Evolutionary conservation across 2,113 vertebrate genomes (phyloP).

Genomic region (Dicerorhinus sumatrensis): DNA sequence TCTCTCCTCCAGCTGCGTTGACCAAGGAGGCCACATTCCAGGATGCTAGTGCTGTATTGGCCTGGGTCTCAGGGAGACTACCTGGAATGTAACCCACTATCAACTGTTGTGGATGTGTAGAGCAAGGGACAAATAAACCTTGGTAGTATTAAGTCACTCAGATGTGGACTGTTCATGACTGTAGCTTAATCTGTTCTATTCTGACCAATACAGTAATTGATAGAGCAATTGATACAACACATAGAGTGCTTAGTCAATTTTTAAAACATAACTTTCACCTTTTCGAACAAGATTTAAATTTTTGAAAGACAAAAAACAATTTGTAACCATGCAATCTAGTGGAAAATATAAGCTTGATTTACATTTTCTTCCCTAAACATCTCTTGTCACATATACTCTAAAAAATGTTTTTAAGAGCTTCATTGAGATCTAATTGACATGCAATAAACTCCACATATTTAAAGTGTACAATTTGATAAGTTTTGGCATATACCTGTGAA

Average conservation of each 20-base stretch:
- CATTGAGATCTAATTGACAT: not conserved
- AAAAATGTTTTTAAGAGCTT: not conserved
- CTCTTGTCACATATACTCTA: not conserved
- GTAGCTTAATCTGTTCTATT: not conserved
- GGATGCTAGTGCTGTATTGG: not conserved
- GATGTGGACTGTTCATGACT: not conserved
- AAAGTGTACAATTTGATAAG: not conserved
- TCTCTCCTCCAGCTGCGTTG: not conserved
- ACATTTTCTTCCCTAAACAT: not conserved
- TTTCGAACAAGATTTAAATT: conserved; percentile 40
- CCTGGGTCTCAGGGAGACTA: not conserved
- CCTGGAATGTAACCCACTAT: not conserved
- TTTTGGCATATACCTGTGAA: not conserved
- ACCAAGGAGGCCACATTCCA: not conserved
- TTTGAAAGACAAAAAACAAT: conserved; percentile 16
- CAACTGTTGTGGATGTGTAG: not conserved
- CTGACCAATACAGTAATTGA: not conserved
- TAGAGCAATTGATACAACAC: not conserved
- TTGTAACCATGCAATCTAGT: not conserved
- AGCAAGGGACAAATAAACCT: not conserved
- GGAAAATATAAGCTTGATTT: conserved; percentile 19
- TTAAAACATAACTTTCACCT: conserved; percentile 1
- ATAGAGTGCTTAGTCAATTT: not conserved
- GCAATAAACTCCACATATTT: not conserved
- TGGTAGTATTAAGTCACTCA: not conserved